Base-by-base conservation (phyloP, 2,113 vertebrate genomes). In the Paramisgurnus dabryanus region DNA sequence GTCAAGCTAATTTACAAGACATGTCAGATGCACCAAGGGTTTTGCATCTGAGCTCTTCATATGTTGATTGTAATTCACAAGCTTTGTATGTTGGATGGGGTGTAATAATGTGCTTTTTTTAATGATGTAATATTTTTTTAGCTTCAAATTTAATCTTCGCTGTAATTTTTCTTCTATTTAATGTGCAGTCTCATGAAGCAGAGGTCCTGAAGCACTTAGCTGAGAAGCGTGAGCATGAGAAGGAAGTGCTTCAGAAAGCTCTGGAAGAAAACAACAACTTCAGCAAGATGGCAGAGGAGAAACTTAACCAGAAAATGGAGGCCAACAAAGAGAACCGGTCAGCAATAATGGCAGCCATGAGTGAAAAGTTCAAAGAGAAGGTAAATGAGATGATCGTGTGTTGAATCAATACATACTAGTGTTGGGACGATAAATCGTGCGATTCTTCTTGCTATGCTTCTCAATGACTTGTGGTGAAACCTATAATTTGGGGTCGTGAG, bases 281-380 rank as follows among this genome's bases (percentile, higher is more conserved):
- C 92, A 99, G 96, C 85, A 98, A 98, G 89, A 97, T 98, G 95
- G 95, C 98, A 4, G 98, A 99, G 86, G 97, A 99, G 91, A 99
- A 99, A 86, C 93, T 99, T 84, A 96, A 96, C 88, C 94, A 93
- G 89, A 99, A 99, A 90, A 98, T 99, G 97, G 97, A 98, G 92
- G 95, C 97, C 18, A 98, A 94, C 89, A 97, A 99, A 87, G 98
- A 97, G 86, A 99, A 99, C 86, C 95, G 96, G 6, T 95, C 97
- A 76, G 98, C 98, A 8, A 93, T 97, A 50, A 94, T 97, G 92
- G 97, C 97, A 15, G 98, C 97, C 2, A 98, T 98, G 84, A 95
- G 94, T 82, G 97, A 99, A 82, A 96, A 97, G 75, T 97, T 99
- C 91, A 93, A 97, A 87, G 97, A 99, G 90, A 97, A 98, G 94